These are phyloP conservation scores for Vespertilio murinus DNA, from an alignment of 2,797 vertebrate genomes.

Conservation along the genomic window DNA sequence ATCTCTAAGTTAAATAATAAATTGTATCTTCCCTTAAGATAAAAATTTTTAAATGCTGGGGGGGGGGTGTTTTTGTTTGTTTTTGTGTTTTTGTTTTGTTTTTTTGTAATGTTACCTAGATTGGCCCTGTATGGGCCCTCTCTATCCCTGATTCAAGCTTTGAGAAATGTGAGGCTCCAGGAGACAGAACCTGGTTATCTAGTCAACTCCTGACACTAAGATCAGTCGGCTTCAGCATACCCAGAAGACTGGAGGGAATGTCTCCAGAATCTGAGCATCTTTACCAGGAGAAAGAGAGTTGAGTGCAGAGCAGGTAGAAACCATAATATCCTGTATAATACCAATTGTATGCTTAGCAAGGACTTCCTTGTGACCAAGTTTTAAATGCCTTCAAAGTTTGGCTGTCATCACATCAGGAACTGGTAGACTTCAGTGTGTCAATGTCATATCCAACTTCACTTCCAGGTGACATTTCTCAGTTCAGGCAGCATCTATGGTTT, in stretches of 20 bases:
- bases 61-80: too few species aligned
- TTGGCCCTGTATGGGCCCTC: neutral
- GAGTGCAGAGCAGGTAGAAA: neutral
- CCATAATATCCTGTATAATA: neutral
- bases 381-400: neutral
- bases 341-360: neutral
- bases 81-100: too few species aligned
- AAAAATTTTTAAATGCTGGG: neutral
- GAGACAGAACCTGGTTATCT: neutral
- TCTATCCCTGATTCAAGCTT: neutral
- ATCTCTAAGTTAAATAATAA: neutral
- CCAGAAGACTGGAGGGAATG: neutral
- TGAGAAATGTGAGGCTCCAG: neutral
- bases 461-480: neutral
- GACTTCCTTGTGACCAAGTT: neutral
- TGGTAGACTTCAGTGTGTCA: neutral
- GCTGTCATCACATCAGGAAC: neutral
- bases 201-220: neutral
- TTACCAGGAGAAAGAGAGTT: neutral
- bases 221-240: neutral
- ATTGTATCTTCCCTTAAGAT: neutral
- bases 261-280: neutral
- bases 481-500: neutral
- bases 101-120: neutral
- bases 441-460: neutral